Base-by-base conservation (phyloP, 2,797 vertebrate genomes). In the Hippopotamyrus pictus region DNA sequence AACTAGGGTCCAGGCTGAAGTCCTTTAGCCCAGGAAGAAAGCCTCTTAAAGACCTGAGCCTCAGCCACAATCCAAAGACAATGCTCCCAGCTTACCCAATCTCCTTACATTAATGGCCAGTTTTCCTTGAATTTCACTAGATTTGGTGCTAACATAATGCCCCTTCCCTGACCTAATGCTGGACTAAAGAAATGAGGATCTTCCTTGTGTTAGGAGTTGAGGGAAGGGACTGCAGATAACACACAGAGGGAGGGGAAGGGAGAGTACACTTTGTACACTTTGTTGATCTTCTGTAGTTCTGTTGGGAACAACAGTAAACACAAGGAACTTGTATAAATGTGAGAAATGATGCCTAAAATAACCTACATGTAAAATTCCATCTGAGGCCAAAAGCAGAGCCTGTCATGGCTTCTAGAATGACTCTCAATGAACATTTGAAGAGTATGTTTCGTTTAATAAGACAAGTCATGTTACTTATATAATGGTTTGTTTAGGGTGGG, bases 21-120 rank as follows among this genome's bases (percentile, higher is more conserved):
- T 90, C 82, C 82, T 87, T 89, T 89, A 89, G 90, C 83, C 88
- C 88, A 54, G 50, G 44, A 79, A 57, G 85, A 89, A 90, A 90
- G 86, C 83, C 90, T 89, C 82, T 89, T 90, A 87, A 89, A 90
- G 57, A 84, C 82, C 82, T 62, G 76, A 57, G 82, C 29, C 59
- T 44, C 17, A 33, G 25, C 59, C 19, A 5, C 79, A 90, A 88
- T 88, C 89, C 86, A 79, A 90, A 90, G 82, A 90, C 87, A 86
- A 89, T 89, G 48, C 79, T 53, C 48, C 79, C 48, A 29, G 79
- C 41, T 17, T 88, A 62, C 33, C 79, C 89, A 89, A 87, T 89
- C 89, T 89, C 22, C 83, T 88, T 89, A 90, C 84, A 22, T 37
- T 90, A 89, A 90, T 89, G 84, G 88, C 83, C 84, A 89, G 88